phyloP scores from a whole-genome alignment of 1,140 invertebrate species.

The Calephelis virginiensis region DNA sequence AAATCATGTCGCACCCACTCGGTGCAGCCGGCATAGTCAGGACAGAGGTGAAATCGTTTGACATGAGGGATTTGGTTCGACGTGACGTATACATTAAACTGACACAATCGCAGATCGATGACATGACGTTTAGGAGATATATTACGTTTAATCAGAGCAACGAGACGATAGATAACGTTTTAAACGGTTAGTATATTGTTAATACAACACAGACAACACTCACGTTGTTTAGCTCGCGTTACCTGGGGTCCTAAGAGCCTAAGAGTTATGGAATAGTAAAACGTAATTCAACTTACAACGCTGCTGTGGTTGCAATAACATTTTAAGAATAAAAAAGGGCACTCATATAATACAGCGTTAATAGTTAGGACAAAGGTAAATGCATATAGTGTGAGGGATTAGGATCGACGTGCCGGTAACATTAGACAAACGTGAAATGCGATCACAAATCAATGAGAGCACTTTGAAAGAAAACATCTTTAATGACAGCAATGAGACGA shows the following conservation, averaged over 20 bases:
- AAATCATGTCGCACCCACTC: constrained; percentile 6
- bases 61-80: constrained; percentile 1
- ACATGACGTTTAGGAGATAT: not conserved
- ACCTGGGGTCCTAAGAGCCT: too few species aligned
- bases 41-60: not conserved
- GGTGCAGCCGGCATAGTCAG: not conserved
- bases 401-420: not conserved
- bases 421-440: too few species aligned
- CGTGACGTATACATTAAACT: not conserved
- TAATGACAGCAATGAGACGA: too few species aligned
- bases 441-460: too few species aligned
- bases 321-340: not conserved
- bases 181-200: not conserved
- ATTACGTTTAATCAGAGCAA: not conserved
- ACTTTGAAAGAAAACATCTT: too few species aligned
- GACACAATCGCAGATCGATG: not conserved
- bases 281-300: too few species aligned
- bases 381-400: not conserved
- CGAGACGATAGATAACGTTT: not conserved
- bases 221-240: too few species aligned
- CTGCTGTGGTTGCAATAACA: too few species aligned
- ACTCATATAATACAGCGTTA: not conserved
- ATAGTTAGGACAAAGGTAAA: not conserved
- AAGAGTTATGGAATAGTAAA: too few species aligned
- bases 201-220: too few species aligned